Evolutionary conservation across 2,888 invertebrate species (phyloP).

Genomic region (Hypena proboscidalis): DNA sequence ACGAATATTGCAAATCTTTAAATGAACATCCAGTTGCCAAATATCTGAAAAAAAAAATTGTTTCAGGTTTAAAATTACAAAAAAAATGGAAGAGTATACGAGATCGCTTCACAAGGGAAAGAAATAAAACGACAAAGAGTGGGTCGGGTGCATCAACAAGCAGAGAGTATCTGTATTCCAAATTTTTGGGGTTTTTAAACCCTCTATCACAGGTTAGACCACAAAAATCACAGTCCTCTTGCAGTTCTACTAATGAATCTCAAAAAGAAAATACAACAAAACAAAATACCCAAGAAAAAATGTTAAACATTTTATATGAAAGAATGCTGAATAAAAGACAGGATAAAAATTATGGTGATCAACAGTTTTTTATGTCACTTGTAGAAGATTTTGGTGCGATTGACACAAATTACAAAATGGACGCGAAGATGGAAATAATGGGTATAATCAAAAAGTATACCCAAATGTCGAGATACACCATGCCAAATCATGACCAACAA

Average conservation of each 20-base stretch:
- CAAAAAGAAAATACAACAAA: too few species aligned
- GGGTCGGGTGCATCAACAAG: background rate
- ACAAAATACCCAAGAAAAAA: too few species aligned
- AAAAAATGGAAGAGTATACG: background rate
- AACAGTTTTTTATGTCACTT: constrained; percentile 6
- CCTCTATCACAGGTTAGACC: background rate
- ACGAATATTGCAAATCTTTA: too few species aligned
- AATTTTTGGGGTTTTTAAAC: background rate
- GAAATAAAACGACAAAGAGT: background rate
- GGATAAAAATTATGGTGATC: constrained; percentile 3
- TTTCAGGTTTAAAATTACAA: background rate
- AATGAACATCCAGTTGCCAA: too few species aligned
- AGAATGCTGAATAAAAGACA: constrained; percentile 10
- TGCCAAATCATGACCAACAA: too few species aligned
- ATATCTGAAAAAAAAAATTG: too few species aligned
- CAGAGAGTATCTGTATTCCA: too few species aligned
- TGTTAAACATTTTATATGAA: too few species aligned
- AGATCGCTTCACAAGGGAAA: background rate
- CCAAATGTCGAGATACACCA: constrained; percentile 3
- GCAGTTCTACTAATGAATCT: too few species aligned
- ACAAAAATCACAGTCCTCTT: background rate
- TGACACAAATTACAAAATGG: constrained; percentile 9
- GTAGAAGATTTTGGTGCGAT: constrained; percentile 10
- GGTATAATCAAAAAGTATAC: constrained; percentile 6
- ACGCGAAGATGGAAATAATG: constrained; percentile 8